phyloP scores from a whole-genome alignment of 64 coral and sea anemone species.

The Montipora sp. region DNA sequence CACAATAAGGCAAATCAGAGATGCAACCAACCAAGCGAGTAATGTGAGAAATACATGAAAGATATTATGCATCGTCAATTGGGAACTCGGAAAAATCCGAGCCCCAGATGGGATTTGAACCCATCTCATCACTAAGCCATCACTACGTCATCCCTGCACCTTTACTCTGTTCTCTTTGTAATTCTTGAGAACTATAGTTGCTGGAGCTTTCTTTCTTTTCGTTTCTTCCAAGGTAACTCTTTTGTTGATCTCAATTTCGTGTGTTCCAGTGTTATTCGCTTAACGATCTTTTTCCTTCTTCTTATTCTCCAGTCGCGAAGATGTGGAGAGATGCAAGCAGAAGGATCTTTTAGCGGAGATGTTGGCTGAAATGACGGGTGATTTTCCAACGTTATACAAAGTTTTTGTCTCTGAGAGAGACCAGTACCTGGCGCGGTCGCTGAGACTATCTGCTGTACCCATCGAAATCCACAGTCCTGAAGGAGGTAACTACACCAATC shows the following conservation, averaged over 20 bases:
- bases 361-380: conserved; percentile 98
- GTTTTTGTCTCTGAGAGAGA: conserved; percentile 95
- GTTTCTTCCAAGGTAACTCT: too few species aligned
- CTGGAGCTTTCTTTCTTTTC: too few species aligned
- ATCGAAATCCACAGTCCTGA: conserved; percentile 72
- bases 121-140: too few species aligned
- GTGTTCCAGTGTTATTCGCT: neutral
- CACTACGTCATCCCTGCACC: too few species aligned
- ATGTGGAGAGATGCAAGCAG: conserved; percentile 98
- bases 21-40: too few species aligned
- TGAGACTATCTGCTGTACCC: conserved; percentile 83
- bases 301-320: conserved; percentile 70
- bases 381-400: conserved; percentile 94
- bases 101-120: too few species aligned
- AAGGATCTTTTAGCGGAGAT: conserved; percentile 98
- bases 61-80: too few species aligned
- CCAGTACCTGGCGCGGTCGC: conserved; percentile 76
- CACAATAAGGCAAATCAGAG: too few species aligned
- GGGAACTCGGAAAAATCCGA: too few species aligned
- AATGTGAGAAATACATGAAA: too few species aligned
- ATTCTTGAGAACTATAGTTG: too few species aligned
- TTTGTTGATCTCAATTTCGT: neutral
- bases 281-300: neutral
- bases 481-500: conserved; percentile 66
- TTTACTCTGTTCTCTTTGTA: too few species aligned